Evolutionary conservation across 2,797 vertebrate species (phyloP).

Genomic region (Rhyacichthys aspro): DNA sequence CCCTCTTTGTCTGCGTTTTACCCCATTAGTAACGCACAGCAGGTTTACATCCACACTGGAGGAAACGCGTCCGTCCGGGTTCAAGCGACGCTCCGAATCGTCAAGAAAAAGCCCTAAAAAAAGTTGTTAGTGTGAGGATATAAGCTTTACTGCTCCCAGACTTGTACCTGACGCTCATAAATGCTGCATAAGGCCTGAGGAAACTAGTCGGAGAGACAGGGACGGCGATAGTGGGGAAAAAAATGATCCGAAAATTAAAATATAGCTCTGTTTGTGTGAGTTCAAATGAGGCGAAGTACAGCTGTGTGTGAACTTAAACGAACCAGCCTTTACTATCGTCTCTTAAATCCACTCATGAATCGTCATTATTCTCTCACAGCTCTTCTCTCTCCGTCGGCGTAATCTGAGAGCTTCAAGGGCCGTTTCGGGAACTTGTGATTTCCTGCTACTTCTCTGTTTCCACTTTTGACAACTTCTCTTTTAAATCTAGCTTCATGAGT

Average conservation of each 20-base stretch:
- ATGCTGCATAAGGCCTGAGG: slow-evolving; percentile 56
- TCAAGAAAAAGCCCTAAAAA: too few relatives aligned
- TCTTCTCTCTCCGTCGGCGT: slow-evolving; percentile 18
- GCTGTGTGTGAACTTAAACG: slow-evolving; percentile 18
- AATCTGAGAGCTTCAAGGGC: slow-evolving; percentile 24
- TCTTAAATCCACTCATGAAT: slow-evolving; percentile 25
- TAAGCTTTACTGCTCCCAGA: slow-evolving; percentile 50
- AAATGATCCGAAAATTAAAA: slow-evolving; percentile 5
- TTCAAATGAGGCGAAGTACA: too few relatives aligned
- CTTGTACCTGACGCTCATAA: slow-evolving; percentile 63
- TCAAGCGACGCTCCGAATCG: too few relatives aligned
- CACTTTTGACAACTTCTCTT: slow-evolving; percentile 25
- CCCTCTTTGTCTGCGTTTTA: slow-evolving; percentile 3
- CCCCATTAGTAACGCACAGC: slow-evolving; percentile 18
- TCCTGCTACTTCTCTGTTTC: slow-evolving; percentile 20
- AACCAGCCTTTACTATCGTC: too few relatives aligned
- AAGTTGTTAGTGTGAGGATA: too few relatives aligned
- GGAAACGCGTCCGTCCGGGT: not conserved
- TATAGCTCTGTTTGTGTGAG: too few relatives aligned
- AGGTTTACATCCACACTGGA: slow-evolving; percentile 32
- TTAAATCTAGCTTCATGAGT: slow-evolving; percentile 32
- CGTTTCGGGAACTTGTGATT: slow-evolving; percentile 18
- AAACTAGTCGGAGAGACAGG: slow-evolving; percentile 6
- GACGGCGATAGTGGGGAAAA: slow-evolving; percentile 9
- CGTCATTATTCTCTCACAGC: slow-evolving; percentile 35